Percentiles rank a stretch among this genome's conserved stretches.
Conservation (phyloP, 2,113 vertebrate genomes). For the Periophthalmus modestus region DNA sequence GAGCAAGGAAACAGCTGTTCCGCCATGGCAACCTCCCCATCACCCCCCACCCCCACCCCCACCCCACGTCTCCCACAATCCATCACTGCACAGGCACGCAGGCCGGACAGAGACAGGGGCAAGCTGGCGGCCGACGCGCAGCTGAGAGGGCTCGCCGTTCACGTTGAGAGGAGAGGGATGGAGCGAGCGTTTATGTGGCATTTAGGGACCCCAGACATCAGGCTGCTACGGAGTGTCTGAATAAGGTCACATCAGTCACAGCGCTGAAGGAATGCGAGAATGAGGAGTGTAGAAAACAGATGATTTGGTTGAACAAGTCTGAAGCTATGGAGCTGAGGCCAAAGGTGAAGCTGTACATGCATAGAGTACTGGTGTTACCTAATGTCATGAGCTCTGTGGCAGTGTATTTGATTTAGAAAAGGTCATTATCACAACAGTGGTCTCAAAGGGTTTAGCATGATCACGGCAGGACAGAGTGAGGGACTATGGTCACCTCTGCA, state of each 20-base stretch:
- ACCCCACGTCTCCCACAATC: conserved; percentile 55
- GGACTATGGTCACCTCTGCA: too few relatives aligned
- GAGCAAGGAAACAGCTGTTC: conserved; percentile 78
- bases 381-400: too few relatives aligned
- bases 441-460: too few relatives aligned
- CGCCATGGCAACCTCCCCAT: conserved; percentile 53
- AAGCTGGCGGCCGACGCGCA: conserved; percentile 70
- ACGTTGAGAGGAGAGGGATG: background rate
- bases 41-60: conserved; percentile 26
- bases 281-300: background rate
- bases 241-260: background rate
- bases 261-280: background rate
- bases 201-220: background rate
- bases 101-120: conserved; percentile 49
- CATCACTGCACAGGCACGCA: conserved; percentile 39
- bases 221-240: too few relatives aligned
- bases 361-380: too few relatives aligned
- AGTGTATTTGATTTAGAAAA: too few relatives aligned
- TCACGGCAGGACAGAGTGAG: too few relatives aligned
- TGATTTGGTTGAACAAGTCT: background rate
- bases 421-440: too few relatives aligned
- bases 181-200: background rate
- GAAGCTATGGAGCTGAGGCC: too few relatives aligned
- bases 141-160: conserved; percentile 22
- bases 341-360: too few relatives aligned